phyloP scores from a whole-genome alignment of 2,888 invertebrate species.

The Saturnia japonica region DNA sequence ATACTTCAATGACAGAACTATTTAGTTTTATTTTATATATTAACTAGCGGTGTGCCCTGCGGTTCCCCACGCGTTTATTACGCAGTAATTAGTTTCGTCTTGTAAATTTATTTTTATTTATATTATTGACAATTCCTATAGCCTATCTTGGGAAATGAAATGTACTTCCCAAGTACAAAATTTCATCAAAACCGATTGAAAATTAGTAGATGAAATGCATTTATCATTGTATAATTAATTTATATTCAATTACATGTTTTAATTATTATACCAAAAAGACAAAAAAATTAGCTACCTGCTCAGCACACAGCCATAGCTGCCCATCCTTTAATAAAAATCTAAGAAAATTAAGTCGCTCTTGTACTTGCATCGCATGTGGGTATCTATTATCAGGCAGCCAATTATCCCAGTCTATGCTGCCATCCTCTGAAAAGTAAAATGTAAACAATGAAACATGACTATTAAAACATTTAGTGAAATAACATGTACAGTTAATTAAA shows the following conservation, averaged over 20 bases:
- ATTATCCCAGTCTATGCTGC: constrained; percentile 89
- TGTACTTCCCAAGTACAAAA: too few species aligned
- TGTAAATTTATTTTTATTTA: too few species aligned
- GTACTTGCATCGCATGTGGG: constrained; percentile 95
- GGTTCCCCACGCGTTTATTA: too few species aligned
- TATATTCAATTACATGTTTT: neutral
- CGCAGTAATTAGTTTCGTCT: too few species aligned
- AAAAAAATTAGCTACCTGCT: constrained; percentile 82
- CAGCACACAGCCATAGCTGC: constrained; percentile 97
- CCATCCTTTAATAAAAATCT: constrained; percentile 97
- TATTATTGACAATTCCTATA: too few species aligned
- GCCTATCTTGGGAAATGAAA: too few species aligned
- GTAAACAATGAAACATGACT: neutral
- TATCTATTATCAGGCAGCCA: constrained; percentile 94
- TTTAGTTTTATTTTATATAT: neutral
- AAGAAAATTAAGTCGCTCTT: constrained; percentile 96
- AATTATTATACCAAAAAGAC: neutral
- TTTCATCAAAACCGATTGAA: too few species aligned
- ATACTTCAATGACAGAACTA: constrained; percentile 21
- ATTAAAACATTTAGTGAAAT: neutral
- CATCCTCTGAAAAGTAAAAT: constrained; percentile 79
- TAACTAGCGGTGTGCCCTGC: too few species aligned
- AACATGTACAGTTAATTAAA: neutral
- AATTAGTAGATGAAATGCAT: neutral
- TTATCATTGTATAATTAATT: neutral